Evolutionary conservation across 2,113 vertebrate species (phyloP).

Genomic region (Saccopteryx leptura): DNA sequence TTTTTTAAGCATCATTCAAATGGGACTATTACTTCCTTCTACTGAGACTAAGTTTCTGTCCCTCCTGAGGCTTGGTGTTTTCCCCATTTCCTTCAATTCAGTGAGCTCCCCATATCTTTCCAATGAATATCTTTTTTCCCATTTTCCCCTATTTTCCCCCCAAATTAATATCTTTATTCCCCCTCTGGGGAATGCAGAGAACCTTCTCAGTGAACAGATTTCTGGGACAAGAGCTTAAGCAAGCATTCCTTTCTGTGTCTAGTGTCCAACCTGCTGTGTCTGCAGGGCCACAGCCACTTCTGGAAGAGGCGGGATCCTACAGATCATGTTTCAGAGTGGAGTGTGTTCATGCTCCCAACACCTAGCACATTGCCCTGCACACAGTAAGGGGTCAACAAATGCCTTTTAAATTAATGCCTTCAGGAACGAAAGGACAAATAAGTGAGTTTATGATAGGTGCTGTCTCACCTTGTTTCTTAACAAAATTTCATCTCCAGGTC

Average conservation of each 20-base stretch:
- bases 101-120: not conserved
- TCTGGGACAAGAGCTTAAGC: not conserved
- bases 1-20: not conserved
- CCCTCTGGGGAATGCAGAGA: no score
- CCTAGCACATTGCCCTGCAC: not conserved
- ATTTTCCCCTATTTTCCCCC: not conserved
- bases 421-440: not conserved
- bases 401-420: not conserved
- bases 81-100: not conserved
- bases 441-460: not conserved
- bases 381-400: not conserved
- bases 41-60: not conserved
- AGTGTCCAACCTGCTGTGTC: not conserved
- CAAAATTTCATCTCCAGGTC: not conserved
- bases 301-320: not conserved
- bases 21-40: not conserved
- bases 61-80: not conserved
- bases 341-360: accelerated
- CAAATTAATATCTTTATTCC: not conserved
- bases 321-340: not conserved
- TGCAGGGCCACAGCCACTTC: not conserved
- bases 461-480: not conserved
- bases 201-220: not conserved
- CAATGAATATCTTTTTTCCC: not conserved
- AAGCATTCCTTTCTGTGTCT: not conserved